Conservation (phyloP, 2,113 vertebrate species). For the Phyllostomus hastatus region DNA sequence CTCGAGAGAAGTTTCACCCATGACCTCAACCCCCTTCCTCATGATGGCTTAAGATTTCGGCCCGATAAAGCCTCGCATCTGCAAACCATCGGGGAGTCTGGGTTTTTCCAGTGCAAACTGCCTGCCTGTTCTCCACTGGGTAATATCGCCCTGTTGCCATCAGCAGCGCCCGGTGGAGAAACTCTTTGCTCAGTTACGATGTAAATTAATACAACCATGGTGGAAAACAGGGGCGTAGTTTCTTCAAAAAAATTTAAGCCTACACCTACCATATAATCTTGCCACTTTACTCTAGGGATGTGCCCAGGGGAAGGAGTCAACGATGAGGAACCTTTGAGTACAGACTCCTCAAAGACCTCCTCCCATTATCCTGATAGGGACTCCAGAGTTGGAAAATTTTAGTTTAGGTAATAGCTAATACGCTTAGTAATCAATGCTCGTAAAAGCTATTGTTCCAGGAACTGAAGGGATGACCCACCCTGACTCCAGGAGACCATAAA, state of each 20-base stretch:
- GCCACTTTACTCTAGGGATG: background rate
- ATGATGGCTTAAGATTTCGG: background rate
- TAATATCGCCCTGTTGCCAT: background rate
- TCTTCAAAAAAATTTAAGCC: background rate
- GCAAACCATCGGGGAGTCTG: no score
- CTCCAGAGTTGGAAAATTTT: no score
- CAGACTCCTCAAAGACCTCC: background rate
- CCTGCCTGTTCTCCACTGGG: background rate
- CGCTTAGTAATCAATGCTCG: no score
- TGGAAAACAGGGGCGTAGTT: background rate
- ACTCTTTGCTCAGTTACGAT: background rate
- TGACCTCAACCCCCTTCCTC: background rate
- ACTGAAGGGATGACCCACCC: no score
- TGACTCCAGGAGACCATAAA: no score
- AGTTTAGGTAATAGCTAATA: no score
- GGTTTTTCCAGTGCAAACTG: background rate
- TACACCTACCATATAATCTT: background rate
- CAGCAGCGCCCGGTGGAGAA: background rate
- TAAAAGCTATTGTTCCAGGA: no score
- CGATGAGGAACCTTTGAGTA: background rate
- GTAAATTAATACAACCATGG: background rate
- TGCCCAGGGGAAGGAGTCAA: background rate
- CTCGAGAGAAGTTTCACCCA: background rate
- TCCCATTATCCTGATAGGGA: no score
- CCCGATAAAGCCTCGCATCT: background rate